These are phyloP conservation scores for Megalurothrips usitatus DNA, from an alignment of 2,888 invertebrate genomes.

Conservation along the genomic window DNA sequence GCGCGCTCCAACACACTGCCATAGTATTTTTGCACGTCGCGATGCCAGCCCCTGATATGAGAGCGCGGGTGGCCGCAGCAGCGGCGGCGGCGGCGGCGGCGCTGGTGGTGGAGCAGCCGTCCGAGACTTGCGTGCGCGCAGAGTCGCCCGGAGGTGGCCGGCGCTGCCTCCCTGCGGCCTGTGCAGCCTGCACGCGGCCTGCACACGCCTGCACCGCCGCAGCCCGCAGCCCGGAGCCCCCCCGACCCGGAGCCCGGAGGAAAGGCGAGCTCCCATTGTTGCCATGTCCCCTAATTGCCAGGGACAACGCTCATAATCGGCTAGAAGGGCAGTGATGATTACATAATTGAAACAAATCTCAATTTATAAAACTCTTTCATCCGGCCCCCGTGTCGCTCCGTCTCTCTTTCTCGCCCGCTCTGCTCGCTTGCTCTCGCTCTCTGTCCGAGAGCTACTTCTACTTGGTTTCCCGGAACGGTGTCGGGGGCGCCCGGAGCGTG, in stretches of 20 bases:
- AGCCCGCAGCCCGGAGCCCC: not conserved
- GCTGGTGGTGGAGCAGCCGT: not conserved
- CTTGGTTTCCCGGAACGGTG: not conserved
- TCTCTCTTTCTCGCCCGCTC: too few relatives aligned
- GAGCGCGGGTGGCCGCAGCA: not conserved
- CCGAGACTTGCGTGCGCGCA: not conserved
- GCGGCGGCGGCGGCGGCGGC: not conserved
- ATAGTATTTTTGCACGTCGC: too few relatives aligned
- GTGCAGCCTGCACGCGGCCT: too few relatives aligned
- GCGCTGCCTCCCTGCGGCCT: too few relatives aligned
- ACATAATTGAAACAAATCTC: constrained; percentile 25
- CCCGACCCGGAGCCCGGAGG: not conserved
- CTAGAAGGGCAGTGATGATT: constrained; percentile 24
- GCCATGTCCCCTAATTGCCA: not conserved
- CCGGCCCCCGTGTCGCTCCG: not conserved
- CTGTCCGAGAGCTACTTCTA: not conserved
- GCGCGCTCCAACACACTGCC: too few relatives aligned
- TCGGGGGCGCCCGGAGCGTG: not conserved
- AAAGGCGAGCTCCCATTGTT: not conserved
- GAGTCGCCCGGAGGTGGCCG: too few relatives aligned
- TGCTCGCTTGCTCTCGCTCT: not conserved
- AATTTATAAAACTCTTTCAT: constrained; percentile 12
- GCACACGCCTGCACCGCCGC: too few relatives aligned
- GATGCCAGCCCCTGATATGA: too few relatives aligned
- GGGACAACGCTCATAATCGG: constrained; percentile 6